Evolutionary conservation across 2,113 vertebrate species (phyloP).

Genomic region (Phaethornis superciliosus): DNA sequence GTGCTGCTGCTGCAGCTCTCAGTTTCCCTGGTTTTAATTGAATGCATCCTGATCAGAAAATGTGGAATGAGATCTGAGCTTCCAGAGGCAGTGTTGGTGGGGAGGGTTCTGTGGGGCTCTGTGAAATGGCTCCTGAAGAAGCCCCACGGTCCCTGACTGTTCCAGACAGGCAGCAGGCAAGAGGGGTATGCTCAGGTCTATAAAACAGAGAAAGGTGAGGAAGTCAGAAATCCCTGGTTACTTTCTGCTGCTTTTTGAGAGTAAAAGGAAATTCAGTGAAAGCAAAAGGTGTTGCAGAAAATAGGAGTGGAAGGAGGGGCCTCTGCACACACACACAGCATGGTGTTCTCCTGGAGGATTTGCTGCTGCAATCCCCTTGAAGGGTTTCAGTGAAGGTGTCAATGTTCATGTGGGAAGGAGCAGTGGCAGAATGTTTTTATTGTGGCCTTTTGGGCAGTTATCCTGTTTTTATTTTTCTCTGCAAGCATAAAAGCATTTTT

Average conservation of each 20-base stretch:
- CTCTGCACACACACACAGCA: neutral
- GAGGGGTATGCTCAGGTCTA: neutral
- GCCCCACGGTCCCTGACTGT: neutral
- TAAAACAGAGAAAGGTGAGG: neutral
- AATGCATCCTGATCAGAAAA: neutral
- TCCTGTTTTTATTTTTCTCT: neutral
- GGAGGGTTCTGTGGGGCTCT: neutral
- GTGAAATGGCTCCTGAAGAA: neutral
- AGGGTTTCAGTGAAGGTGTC: neutral
- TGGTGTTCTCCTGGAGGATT: neutral
- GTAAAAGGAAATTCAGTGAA: neutral
- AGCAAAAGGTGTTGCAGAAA: rapidly evolving
- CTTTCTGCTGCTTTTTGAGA: neutral
- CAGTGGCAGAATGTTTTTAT: rapidly evolving
- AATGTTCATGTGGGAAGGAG: neutral
- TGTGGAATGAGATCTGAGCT: neutral
- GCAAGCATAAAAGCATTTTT: neutral
- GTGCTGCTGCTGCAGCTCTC: neutral
- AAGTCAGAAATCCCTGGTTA: neutral
- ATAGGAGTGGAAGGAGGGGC: neutral
- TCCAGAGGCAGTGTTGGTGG: neutral
- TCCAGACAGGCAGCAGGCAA: neutral
- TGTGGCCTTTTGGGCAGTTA: neutral
- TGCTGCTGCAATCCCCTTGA: neutral
- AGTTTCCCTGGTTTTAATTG: neutral